These are phyloP conservation scores for Bufotes viridis DNA, from an alignment of 2,797 vertebrate species.

Conservation along the genomic window DNA sequence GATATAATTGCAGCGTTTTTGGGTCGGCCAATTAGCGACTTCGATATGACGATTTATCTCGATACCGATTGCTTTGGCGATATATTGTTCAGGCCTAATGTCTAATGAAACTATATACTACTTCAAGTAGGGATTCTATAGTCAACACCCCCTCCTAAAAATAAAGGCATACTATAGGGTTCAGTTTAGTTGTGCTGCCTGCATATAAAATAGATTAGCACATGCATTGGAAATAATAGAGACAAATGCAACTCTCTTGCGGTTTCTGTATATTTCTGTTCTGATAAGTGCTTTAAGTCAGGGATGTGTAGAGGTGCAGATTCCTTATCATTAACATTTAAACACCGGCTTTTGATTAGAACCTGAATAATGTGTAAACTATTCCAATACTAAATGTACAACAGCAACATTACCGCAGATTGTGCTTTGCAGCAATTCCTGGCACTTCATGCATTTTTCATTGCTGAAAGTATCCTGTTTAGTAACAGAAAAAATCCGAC, in stretches of 20 bases:
- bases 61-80: too few relatives aligned
- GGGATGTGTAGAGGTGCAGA: conserved; percentile 34
- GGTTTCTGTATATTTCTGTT: conserved; percentile 19
- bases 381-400: conserved; percentile 58
- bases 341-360: conserved; percentile 51
- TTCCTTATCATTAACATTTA: conserved; percentile 56
- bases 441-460: conserved; percentile 73
- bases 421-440: conserved; percentile 66
- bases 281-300: conserved; percentile 39
- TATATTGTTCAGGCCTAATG: too few relatives aligned
- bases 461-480: conserved; percentile 67
- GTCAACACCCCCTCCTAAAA: not conserved
- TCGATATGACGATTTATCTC: too few relatives aligned
- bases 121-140: not conserved
- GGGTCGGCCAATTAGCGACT: too few relatives aligned
- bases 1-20: too few relatives aligned
- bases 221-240: not conserved
- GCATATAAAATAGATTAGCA: not conserved
- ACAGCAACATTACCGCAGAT: conserved; percentile 58
- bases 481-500: conserved; percentile 21
- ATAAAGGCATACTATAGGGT: not conserved
- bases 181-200: not conserved
- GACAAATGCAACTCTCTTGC: not conserved
- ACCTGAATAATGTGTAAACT: conserved; percentile 58
- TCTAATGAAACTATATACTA: too few relatives aligned